Conservation (phyloP, 1,140 invertebrate genomes). For the Onthophagus taurus region DNA sequence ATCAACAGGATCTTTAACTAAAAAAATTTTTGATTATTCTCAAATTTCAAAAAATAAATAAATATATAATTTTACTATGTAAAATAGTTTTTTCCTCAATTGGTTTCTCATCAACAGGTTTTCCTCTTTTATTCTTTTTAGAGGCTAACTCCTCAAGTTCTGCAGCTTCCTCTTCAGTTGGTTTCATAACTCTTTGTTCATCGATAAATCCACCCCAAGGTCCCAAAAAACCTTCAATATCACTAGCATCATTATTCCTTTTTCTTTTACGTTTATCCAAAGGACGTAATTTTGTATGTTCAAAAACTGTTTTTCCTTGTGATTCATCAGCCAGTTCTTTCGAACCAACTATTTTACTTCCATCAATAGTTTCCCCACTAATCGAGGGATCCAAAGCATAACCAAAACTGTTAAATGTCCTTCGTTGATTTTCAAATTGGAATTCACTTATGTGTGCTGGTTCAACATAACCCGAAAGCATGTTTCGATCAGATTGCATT, state of each 20-base stretch:
- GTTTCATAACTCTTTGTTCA: slow-evolving; percentile 80
- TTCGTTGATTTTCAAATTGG: slow-evolving; percentile 95
- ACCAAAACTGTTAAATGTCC: slow-evolving; percentile 92
- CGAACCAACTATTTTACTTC: slow-evolving; percentile 60
- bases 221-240: slow-evolving; percentile 91
- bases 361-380: slow-evolving; percentile 51
- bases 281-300: slow-evolving; percentile 60
- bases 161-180: slow-evolving; percentile 84
- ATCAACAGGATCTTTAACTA: slow-evolving; percentile 89
- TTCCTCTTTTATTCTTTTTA: slow-evolving; percentile 79
- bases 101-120: slow-evolving; percentile 79
- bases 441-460: slow-evolving; percentile 92
- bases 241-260: slow-evolving; percentile 82
- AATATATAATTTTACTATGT: slow-evolving; percentile 65
- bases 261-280: slow-evolving; percentile 83
- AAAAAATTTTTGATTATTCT: slow-evolving; percentile 23
- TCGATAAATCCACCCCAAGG: slow-evolving; percentile 95
- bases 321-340: slow-evolving; percentile 49
- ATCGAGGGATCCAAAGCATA: slow-evolving; percentile 92
- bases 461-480: slow-evolving; percentile 90
- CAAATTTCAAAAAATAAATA: slow-evolving; percentile 7
- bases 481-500: slow-evolving; percentile 80
- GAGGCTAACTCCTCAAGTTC: slow-evolving; percentile 90
- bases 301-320: slow-evolving; percentile 75
- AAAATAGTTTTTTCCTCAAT: slow-evolving; percentile 91